A percentile compares a stretch with the other conserved stretches of the same genome.
Conservation (phyloP, 2,888 invertebrate genomes). For the Merodon equestris region DNA sequence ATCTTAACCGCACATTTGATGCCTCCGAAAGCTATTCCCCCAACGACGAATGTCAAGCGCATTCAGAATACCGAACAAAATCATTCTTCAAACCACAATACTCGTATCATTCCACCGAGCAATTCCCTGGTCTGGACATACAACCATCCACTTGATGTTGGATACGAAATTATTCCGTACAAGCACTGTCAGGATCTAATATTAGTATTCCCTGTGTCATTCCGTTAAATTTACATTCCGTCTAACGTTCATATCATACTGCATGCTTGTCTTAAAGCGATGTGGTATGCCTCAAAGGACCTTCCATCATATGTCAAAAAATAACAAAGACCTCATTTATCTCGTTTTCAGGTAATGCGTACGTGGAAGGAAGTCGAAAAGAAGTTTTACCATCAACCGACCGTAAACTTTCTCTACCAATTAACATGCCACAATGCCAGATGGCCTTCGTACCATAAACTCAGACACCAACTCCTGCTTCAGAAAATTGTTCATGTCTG, state of each 20-base stretch:
- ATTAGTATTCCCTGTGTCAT: constrained; percentile 27
- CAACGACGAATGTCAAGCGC: no score
- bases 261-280: constrained; percentile 12
- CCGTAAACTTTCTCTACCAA: constrained; percentile 42
- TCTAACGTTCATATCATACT: constrained; percentile 24
- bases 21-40: no score
- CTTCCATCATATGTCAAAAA: constrained; percentile 46
- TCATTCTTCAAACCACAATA: no score
- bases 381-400: constrained; percentile 36
- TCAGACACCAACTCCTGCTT: constrained; percentile 2
- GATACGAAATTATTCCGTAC: neutral
- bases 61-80: no score
- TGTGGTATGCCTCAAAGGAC: constrained; percentile 43
- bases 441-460: constrained; percentile 16
- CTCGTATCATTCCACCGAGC: no score
- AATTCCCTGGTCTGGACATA: no score
- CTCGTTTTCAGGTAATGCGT: constrained; percentile 46
- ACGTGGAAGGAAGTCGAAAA: constrained; percentile 24
- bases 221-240: constrained; percentile 34
- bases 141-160: no score
- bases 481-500: constrained; percentile 5
- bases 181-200: neutral
- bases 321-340: constrained; percentile 59
- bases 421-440: constrained; percentile 58
- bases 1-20: no score